phyloP scores from a whole-genome alignment of 1,140 invertebrate genomes.

The Solenopsis invicta region DNA sequence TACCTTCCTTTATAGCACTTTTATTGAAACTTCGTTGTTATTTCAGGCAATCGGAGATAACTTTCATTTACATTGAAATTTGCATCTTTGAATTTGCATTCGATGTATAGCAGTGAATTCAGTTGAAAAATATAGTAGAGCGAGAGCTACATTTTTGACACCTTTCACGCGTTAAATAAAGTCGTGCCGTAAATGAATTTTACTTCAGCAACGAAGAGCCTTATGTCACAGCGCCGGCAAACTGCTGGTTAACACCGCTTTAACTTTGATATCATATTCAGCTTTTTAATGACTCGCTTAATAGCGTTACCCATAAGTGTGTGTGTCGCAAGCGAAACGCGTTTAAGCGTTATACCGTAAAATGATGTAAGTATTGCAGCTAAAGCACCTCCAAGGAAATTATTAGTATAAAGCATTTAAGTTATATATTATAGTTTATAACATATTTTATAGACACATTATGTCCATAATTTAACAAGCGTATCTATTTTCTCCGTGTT shows the following conservation, averaged over 20 bases:
- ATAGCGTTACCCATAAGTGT: constrained; percentile 47
- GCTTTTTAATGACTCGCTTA: constrained; percentile 58
- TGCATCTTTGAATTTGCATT: constrained; percentile 46
- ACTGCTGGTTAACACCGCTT: constrained; percentile 55
- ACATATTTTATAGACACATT: neutral
- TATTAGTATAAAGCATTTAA: neutral
- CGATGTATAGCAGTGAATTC: neutral
- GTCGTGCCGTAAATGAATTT: constrained; percentile 46
- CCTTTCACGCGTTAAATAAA: constrained; percentile 2
- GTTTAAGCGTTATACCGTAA: constrained; percentile 43
- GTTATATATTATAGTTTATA: neutral
- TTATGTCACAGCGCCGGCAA: constrained; percentile 52
- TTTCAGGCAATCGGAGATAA: constrained; percentile 44
- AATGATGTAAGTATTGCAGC: constrained; percentile 14
- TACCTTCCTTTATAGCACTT: constrained; percentile 15
- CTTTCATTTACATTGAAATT: constrained; percentile 58
- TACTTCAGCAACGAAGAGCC: constrained; percentile 41
- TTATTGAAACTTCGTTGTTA: constrained; percentile 53
- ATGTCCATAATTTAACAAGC: constrained; percentile 13
- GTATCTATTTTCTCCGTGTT: neutral
- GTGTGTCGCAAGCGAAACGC: constrained; percentile 37
- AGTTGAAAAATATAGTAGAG: constrained; percentile 32
- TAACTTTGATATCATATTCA: constrained; percentile 64
- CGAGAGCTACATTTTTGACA: constrained; percentile 36
- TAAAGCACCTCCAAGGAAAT: constrained; percentile 34